phyloP scores from a whole-genome alignment of 1,140 invertebrate genomes.

The Trichoplusia ni region DNA sequence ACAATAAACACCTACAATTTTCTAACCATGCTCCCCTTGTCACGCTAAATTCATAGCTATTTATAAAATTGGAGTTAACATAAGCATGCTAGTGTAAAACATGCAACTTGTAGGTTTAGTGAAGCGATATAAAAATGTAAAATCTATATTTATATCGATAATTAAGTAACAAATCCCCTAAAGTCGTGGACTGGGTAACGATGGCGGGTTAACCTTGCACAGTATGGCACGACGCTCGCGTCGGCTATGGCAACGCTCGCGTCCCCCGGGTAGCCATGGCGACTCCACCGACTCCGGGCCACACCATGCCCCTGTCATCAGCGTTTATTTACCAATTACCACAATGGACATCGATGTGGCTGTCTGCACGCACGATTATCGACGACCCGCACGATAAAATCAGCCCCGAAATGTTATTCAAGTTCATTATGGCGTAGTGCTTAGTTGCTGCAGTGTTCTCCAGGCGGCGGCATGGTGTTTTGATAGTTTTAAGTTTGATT shows the following conservation, averaged over 20 bases:
- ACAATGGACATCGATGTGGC: slow-evolving; percentile 34
- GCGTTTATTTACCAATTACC: slow-evolving; percentile 53
- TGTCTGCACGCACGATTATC: slow-evolving; percentile 33
- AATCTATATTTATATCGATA: slow-evolving; percentile 36
- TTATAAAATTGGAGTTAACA: no score
- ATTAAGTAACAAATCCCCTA: slow-evolving; percentile 28
- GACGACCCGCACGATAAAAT: slow-evolving; percentile 18
- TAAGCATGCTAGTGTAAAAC: background rate
- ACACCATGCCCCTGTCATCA: slow-evolving; percentile 36
- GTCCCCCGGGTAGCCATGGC: slow-evolving; percentile 40
- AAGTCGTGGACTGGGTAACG: slow-evolving; percentile 3
- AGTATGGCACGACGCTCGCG: slow-evolving; percentile 39
- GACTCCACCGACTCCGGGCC: slow-evolving; percentile 22
- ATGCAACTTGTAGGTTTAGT: background rate
- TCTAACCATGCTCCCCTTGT: background rate
- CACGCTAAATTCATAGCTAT: slow-evolving; percentile 1
- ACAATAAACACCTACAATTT: background rate
- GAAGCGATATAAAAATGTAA: background rate
- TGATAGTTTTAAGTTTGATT: slow-evolving; percentile 38
- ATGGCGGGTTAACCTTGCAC: slow-evolving; percentile 40
- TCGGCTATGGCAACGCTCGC: slow-evolving; percentile 35
- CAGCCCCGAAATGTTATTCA: background rate
- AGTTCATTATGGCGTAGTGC: background rate
- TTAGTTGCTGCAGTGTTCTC: background rate
- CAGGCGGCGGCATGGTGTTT: background rate